Evolutionary conservation across 2,797 vertebrate genomes (phyloP).

Genomic region (Lateolabrax maculatus): DNA sequence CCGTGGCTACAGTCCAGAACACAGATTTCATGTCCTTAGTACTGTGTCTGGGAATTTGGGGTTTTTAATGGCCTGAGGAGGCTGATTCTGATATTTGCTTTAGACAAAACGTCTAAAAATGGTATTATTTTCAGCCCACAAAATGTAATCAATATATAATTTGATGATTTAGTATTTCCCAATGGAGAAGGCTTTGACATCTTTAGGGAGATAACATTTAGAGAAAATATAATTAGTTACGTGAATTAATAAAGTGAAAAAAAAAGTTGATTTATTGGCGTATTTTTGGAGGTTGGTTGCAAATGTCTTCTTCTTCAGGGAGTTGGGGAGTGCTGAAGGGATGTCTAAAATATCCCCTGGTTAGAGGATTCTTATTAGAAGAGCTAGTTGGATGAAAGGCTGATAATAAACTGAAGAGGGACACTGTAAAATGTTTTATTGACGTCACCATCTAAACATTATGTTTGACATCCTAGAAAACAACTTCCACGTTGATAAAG

Average conservation of each 20-base stretch:
- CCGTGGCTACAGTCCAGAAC: not conserved
- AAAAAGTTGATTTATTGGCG: too few species aligned
- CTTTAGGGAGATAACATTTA: not conserved
- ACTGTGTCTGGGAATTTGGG: not conserved
- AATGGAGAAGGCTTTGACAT: not conserved
- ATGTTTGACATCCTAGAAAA: not conserved
- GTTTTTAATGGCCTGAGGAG: not conserved
- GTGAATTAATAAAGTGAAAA: not conserved
- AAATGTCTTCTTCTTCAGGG: not conserved
- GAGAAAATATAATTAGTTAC: not conserved
- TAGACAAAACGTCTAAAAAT: not conserved
- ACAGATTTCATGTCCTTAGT: not conserved
- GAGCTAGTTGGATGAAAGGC: not conserved
- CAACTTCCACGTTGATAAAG: not conserved
- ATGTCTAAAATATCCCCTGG: not conserved
- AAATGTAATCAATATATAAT: not conserved
- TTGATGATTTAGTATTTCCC: not conserved
- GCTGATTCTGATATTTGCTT: not conserved
- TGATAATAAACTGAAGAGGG: not conserved
- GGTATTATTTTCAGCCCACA: not conserved
- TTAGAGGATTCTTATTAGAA: not conserved
- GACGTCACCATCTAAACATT: not conserved
- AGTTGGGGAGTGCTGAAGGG: too few species aligned
- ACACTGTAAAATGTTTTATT: not conserved
- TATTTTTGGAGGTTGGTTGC: not conserved